Conservation (phyloP, 2,797 vertebrate species). For the Odontamblyopus rebecca region DNA sequence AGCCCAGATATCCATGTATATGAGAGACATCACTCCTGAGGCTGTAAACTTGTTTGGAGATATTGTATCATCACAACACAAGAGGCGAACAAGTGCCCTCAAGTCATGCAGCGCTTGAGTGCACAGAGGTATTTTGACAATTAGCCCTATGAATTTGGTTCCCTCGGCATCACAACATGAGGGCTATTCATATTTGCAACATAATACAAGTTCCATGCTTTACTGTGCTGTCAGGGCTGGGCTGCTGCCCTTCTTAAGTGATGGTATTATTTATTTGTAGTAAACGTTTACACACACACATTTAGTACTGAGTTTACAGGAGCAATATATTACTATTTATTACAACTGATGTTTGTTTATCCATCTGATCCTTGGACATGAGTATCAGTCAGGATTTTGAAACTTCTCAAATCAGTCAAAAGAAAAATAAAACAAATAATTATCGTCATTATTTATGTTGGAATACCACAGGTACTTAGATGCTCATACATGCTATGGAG, state of each 20-base stretch:
- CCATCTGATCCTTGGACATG: neutral
- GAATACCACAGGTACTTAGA: no score
- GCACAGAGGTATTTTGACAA: slow-evolving; percentile 70
- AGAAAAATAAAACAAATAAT: no score
- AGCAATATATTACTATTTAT: neutral
- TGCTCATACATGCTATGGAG: no score
- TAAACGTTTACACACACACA: neutral
- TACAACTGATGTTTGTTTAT: neutral
- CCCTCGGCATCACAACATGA: slow-evolving; percentile 64
- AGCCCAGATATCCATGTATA: slow-evolving; percentile 56
- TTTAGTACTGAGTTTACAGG: neutral
- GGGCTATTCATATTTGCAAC: slow-evolving; percentile 64
- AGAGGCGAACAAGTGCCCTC: slow-evolving; percentile 77
- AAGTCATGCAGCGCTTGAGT: slow-evolving; percentile 64
- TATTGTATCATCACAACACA: slow-evolving; percentile 74
- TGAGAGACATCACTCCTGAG: slow-evolving; percentile 64
- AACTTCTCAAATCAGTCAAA: no score
- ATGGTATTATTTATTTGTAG: slow-evolving; percentile 16
- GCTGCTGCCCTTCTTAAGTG: slow-evolving; percentile 27
- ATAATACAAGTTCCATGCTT: slow-evolving; percentile 36
- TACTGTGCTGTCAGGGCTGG: slow-evolving; percentile 28
- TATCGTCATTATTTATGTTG: no score
- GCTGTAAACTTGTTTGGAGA: slow-evolving; percentile 69
- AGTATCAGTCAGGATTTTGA: no score
- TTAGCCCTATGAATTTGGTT: slow-evolving; percentile 70